Evolutionary conservation across 2,888 invertebrate species (phyloP).

Genomic region (Plagiodera versicolora): DNA sequence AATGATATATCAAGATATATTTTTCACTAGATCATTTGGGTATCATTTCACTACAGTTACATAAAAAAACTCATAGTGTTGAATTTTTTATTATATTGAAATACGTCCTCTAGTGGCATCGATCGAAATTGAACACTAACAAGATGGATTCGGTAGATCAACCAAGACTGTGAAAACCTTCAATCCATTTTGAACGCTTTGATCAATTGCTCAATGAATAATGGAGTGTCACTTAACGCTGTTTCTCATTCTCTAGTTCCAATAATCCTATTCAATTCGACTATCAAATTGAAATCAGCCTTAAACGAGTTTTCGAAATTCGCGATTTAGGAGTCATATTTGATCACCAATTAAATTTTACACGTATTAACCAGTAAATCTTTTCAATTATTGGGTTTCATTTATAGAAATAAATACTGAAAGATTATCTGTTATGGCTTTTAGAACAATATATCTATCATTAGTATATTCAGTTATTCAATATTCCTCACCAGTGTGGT

Average conservation of each 20-base stretch:
- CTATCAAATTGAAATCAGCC: conserved; percentile 7
- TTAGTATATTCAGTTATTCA: neutral
- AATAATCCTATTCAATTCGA: conserved; percentile 12
- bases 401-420: neutral
- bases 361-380: neutral
- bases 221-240: conserved; percentile 10
- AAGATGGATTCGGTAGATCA: too few relatives aligned
- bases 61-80: too few relatives aligned
- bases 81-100: too few relatives aligned
- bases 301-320: neutral
- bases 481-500: neutral
- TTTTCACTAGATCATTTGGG: too few relatives aligned
- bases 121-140: too few relatives aligned
- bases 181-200: neutral
- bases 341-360: neutral
- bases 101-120: too few relatives aligned
- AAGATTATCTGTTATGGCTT: neutral
- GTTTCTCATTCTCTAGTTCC: neutral
- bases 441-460: conserved; percentile 1
- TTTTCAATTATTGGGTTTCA: neutral
- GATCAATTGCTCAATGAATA: neutral
- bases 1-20: too few relatives aligned
- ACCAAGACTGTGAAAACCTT: neutral
- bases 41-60: too few relatives aligned
- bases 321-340: neutral